Evolutionary conservation across 2,888 invertebrate genomes (phyloP), one percentile per base, ranked within the genome.

Genomic region (Bimastos eiseni): DNA sequence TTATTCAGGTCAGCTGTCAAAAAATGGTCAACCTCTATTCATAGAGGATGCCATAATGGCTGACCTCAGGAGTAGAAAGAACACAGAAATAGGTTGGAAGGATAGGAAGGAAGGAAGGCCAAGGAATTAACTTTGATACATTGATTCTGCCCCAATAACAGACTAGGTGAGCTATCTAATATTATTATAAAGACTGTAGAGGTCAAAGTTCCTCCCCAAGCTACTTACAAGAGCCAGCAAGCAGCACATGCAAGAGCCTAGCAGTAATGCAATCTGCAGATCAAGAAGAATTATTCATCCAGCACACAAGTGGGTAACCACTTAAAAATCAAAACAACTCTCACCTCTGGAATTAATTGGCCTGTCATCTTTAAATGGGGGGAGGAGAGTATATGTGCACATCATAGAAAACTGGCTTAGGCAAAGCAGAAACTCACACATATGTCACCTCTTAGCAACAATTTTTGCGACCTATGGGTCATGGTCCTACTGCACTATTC

Each of bases 331-430:
- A 70, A 70, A 70, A 70, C 70, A 70, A 70, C 70, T 70, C 30
- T 70, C 70, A 70, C 70, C 70, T 70, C 70, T n/a, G 70, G 70
- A 70, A 70, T 70, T 70, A 70, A 70, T 70, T 70, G 70, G n/a
- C 70, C 70, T 70, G 70, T 70, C 70, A 70, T 70, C n/a, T 70
- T 70, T 70, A 70, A n/a, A 70, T 70, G 24, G 24, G 55, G 19
- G 44, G 44, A 19, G 24, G 24, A 24, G 49, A 3, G 49, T 17
- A 2, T 17, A 6, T 70, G 30, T 70, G 5, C 70, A 70, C 70
- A 70, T n/a, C 70, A 70, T n/a, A 70, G 70, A 70, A 70, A 70
- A 70, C 70, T 70, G 70, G 70, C 70, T 30, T 70, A n/a, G 30
- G n/a, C 70, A n/a, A 70, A n/a, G 70, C 30, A 70, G 30, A n/a